phyloP scores from a whole-genome alignment of 2,888 invertebrate species.

The Chelonus formosanus region DNA sequence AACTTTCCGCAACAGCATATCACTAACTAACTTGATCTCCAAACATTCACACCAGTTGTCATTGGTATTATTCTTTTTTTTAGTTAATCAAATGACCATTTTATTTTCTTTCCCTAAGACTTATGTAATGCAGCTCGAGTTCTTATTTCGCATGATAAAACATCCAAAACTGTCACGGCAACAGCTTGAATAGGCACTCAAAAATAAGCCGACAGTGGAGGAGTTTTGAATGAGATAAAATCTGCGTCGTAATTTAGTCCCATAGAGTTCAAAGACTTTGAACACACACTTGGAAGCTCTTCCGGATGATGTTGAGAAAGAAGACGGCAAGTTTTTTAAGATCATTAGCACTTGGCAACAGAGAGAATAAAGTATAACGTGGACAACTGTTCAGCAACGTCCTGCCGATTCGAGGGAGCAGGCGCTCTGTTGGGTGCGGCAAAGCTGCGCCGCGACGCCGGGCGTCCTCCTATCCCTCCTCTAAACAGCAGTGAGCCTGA shows the following conservation, averaged over 20 bases:
- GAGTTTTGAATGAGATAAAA: too few relatives aligned
- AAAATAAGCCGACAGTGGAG: too few relatives aligned
- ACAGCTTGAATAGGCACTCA: too few relatives aligned
- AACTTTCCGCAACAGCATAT: background rate
- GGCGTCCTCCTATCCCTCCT: conserved; percentile 41
- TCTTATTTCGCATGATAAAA: background rate
- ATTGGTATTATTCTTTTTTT: background rate
- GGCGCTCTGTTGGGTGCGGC: conserved; percentile 62
- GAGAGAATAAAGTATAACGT: conserved; percentile 32
- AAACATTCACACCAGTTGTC: conserved; percentile 5
- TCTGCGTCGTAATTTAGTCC: too few relatives aligned
- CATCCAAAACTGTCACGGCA: too few relatives aligned
- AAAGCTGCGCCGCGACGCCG: conserved; percentile 57
- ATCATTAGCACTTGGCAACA: conserved; percentile 50
- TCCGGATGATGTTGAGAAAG: too few relatives aligned
- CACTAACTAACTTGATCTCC: background rate
- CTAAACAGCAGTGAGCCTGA: conserved; percentile 1
- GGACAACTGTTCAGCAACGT: conserved; percentile 24
- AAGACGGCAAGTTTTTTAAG: conserved; percentile 6
- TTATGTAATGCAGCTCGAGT: background rate
- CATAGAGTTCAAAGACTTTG: too few relatives aligned
- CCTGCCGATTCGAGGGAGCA: conserved; percentile 40
- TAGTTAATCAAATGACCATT: background rate
- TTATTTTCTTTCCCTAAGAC: background rate
- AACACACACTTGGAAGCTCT: too few relatives aligned